Conservation (phyloP, 2,797 vertebrate species). For the Paratrypauchen microcephalus region DNA sequence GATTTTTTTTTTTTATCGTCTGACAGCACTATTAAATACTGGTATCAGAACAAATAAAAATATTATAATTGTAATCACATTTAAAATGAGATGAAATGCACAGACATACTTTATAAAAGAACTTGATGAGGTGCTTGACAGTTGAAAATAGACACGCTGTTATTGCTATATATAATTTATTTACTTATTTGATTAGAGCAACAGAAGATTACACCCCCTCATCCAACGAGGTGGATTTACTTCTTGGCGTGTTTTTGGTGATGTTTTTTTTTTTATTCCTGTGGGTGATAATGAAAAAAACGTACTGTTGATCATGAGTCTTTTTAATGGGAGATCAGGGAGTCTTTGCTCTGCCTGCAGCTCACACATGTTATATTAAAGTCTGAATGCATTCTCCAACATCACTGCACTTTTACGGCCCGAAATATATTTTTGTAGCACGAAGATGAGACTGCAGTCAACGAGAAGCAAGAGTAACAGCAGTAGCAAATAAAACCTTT, state of each 20-base stretch:
- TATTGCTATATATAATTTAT: slow-evolving; percentile 1
- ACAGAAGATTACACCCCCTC: slow-evolving; percentile 6
- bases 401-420: slow-evolving; percentile 31
- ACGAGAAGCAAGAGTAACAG: slow-evolving; percentile 7
- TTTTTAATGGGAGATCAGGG: slow-evolving; percentile 41
- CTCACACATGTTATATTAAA: slow-evolving; percentile 38
- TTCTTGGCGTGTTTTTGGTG: background rate
- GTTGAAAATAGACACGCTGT: slow-evolving; percentile 17
- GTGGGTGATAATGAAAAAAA: slow-evolving; percentile 25
- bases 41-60: too few relatives aligned
- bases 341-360: slow-evolving; percentile 33
- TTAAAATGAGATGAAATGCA: too few relatives aligned
- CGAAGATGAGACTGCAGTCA: background rate
- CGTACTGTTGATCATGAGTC: slow-evolving; percentile 42
- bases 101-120: background rate
- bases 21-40: too few relatives aligned
- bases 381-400: slow-evolving; percentile 14
- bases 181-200: background rate
- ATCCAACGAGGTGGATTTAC: background rate
- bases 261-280: slow-evolving; percentile 9
- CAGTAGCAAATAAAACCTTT: background rate
- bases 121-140: slow-evolving; percentile 21
- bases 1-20: too few relatives aligned
- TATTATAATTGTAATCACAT: too few relatives aligned
- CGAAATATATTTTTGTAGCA: slow-evolving; percentile 1